Percentiles rank a stretch among this genome's conserved stretches.
phyloP scores from a whole-genome alignment of 2,888 invertebrate species.

The Synanthedon vespiformis region DNA sequence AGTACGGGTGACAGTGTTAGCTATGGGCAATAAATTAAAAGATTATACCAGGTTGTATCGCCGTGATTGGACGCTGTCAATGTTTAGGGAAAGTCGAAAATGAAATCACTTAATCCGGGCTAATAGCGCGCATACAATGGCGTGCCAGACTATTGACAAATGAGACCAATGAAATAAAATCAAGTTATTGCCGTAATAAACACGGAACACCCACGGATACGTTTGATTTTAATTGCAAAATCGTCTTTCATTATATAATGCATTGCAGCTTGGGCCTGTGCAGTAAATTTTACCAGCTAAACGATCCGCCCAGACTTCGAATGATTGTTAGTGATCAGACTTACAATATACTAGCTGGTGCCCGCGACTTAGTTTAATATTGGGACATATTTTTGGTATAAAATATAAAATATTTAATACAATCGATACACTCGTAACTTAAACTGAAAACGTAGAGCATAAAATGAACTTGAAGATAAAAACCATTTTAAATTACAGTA shows the following conservation, averaged over 20 bases:
- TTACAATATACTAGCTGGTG: too few species aligned
- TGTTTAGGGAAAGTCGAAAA: slow-evolving; percentile 60
- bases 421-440: too few species aligned
- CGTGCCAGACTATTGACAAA: slow-evolving; percentile 37
- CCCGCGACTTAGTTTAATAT: too few species aligned
- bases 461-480: not conserved
- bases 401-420: too few species aligned
- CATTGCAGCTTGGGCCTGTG: not conserved
- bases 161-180: slow-evolving; percentile 17
- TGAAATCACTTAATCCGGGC: slow-evolving; percentile 58
- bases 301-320: not conserved
- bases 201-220: slow-evolving; percentile 11
- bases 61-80: slow-evolving; percentile 57
- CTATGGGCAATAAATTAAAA: slow-evolving; percentile 62
- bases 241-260: not conserved
- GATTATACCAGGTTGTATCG: slow-evolving; percentile 60
- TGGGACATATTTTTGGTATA: too few species aligned
- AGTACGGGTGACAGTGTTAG: slow-evolving; percentile 45
- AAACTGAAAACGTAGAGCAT: too few species aligned
- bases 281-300: not conserved
- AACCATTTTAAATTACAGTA: not conserved
- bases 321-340: not conserved
- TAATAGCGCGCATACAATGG: slow-evolving; percentile 47
- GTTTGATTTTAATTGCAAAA: not conserved
- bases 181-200: slow-evolving; percentile 18